These are phyloP conservation scores for Petrocephalus schoutedeni DNA, from an alignment of 2,797 vertebrate species.

Conservation along the genomic window DNA sequence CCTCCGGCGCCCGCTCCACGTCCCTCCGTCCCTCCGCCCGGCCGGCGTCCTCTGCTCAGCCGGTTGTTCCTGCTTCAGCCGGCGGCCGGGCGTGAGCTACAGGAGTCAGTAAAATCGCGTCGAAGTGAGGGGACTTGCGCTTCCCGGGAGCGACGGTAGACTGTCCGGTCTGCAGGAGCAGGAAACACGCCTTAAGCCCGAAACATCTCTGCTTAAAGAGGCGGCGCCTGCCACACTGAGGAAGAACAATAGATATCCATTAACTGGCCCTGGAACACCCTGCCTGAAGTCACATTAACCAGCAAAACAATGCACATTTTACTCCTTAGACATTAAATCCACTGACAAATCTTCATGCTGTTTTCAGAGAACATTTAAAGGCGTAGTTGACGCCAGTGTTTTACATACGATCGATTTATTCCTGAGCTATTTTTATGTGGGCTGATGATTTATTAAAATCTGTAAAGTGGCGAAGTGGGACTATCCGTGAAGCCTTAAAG, in stretches of 20 bases:
- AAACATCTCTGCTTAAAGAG: slow-evolving; percentile 65
- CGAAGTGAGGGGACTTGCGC: neutral
- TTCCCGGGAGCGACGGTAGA: neutral
- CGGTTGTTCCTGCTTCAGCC: neutral
- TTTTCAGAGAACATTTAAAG: neutral
- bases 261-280: neutral
- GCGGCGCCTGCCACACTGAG: slow-evolving; percentile 46
- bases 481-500: neutral
- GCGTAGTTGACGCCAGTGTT: neutral
- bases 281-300: neutral
- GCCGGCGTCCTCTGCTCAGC: neutral
- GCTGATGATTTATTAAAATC: neutral
- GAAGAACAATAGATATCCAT: slow-evolving; percentile 50
- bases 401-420: neutral
- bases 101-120: slow-evolving; percentile 4
- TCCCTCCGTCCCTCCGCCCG: neutral
- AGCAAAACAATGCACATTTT: neutral
- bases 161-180: slow-evolving; percentile 61
- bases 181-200: slow-evolving; percentile 73
- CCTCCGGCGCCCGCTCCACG: neutral
- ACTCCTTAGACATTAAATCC: neutral
- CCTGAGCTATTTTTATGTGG: neutral
- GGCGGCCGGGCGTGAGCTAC: neutral
- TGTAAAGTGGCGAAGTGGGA: neutral
- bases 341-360: neutral